These are phyloP conservation scores for Hypsibius dujardini DNA, from an alignment of 1,140 invertebrate species.

Conservation along the genomic window DNA sequence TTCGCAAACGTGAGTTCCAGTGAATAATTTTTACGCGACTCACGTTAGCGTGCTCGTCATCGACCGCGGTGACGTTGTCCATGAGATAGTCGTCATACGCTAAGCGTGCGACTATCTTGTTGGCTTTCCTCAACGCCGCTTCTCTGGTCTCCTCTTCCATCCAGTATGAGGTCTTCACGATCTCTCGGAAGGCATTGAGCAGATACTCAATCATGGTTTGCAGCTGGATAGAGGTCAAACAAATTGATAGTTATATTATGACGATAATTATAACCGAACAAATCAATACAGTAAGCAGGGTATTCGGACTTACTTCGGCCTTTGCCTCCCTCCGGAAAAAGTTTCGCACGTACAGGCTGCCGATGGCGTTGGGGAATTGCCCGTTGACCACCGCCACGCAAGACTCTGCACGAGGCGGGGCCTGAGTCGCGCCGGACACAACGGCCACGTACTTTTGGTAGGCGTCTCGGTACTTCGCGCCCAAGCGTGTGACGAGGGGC, in stretches of 20 bases:
- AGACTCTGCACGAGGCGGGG: constrained; percentile 57
- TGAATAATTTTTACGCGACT: constrained; percentile 25
- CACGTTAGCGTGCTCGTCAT: constrained; percentile 52
- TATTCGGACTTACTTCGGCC: constrained; percentile 39
- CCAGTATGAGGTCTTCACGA: constrained; percentile 48
- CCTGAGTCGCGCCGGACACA: constrained; percentile 27
- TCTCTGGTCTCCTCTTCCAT: constrained; percentile 59
- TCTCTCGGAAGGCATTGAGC: constrained; percentile 55
- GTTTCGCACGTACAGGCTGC: constrained; percentile 63
- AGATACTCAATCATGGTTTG: constrained; percentile 66
- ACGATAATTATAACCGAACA: too few relatives aligned
- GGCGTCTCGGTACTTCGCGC: neutral
- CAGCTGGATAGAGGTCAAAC: constrained; percentile 40
- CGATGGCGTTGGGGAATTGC: constrained; percentile 62
- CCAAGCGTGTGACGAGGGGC: neutral
- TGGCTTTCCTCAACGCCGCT: constrained; percentile 55
- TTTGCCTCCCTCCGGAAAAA: constrained; percentile 68
- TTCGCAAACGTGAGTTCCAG: too few relatives aligned
- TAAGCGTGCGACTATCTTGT: constrained; percentile 63
- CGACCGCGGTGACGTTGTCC: constrained; percentile 42
- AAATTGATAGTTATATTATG: too few relatives aligned
- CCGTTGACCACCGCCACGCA: constrained; percentile 63
- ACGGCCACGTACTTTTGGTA: neutral
- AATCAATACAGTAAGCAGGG: constrained; percentile 20
- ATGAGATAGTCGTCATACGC: constrained; percentile 62